Percentiles rank a stretch among this genome's conserved stretches.
Conservation (phyloP, 1,140 invertebrate species). For the Anastatus disparis region DNA sequence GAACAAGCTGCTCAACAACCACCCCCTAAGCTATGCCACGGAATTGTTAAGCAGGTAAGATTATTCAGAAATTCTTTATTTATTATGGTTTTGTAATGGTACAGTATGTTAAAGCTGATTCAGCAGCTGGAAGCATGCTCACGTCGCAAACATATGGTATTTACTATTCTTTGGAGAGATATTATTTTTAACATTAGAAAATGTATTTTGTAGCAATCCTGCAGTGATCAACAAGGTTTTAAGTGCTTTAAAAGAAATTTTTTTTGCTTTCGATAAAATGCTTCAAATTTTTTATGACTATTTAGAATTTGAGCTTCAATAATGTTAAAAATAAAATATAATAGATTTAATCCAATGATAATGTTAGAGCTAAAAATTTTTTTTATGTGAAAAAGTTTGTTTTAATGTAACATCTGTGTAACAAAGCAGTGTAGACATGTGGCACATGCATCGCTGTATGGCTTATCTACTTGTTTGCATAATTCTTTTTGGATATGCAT, state of each 20-base stretch:
- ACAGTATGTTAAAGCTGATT: neutral
- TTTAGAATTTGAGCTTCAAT: too few relatives aligned
- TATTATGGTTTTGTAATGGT: neutral
- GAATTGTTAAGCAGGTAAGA: conserved; percentile 39
- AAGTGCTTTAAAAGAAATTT: too few relatives aligned
- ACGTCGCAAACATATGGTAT: conserved; percentile 31
- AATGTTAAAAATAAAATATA: neutral
- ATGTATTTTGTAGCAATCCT: too few relatives aligned
- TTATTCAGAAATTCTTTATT: neutral
- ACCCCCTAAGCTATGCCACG: conserved; percentile 32
- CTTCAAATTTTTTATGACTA: too few relatives aligned
- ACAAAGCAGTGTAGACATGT: neutral
- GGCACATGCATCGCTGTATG: neutral
- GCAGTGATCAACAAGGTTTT: too few relatives aligned
- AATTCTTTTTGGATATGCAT: neutral
- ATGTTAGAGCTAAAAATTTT: too few relatives aligned
- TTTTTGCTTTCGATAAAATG: too few relatives aligned
- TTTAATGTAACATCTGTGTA: neutral
- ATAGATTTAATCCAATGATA: too few relatives aligned
- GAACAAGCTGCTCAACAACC: conserved; percentile 21
- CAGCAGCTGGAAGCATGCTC: conserved; percentile 16
- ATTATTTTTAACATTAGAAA: neutral
- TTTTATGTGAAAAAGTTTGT: neutral
- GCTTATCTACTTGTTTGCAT: neutral
- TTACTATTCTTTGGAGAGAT: neutral